These are phyloP conservation scores for Selenia dentaria DNA, from an alignment of 2,888 invertebrate genomes.

Conservation along the genomic window DNA sequence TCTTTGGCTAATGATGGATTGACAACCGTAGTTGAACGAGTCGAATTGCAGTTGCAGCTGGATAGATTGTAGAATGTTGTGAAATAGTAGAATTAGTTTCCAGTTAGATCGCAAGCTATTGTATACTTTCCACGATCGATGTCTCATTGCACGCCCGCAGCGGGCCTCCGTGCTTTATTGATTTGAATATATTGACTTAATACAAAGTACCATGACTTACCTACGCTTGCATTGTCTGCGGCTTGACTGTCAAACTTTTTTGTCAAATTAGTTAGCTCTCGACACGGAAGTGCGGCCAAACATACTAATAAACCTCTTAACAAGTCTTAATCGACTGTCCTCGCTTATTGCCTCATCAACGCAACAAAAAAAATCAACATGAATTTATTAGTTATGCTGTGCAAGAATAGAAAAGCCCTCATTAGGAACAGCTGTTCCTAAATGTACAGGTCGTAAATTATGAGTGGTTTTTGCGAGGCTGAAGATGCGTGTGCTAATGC, in stretches of 20 bases:
- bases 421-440: slow-evolving; percentile 31
- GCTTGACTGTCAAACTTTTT: slow-evolving; percentile 11
- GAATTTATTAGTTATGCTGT: too few species aligned
- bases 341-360: slow-evolving; percentile 28
- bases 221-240: slow-evolving; percentile 17
- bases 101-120: too few species aligned
- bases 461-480: slow-evolving; percentile 11
- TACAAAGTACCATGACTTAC: slow-evolving; percentile 8
- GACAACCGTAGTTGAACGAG: too few species aligned
- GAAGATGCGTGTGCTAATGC: slow-evolving; percentile 8
- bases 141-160: slow-evolving; percentile 21
- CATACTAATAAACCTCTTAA: slow-evolving; percentile 23
- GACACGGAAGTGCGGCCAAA: slow-evolving; percentile 22
- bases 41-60: too few species aligned
- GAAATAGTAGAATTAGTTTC: too few species aligned
- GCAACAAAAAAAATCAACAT: slow-evolving; percentile 20
- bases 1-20: too few species aligned
- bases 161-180: slow-evolving; percentile 45
- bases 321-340: slow-evolving; percentile 25
- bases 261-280: slow-evolving; percentile 7
- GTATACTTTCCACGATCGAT: neutral
- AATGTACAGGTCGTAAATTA: slow-evolving; percentile 18
- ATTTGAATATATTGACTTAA: slow-evolving; percentile 46
- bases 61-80: too few species aligned
- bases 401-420: slow-evolving; percentile 27